Base-by-base conservation (phyloP, 2,888 invertebrate genomes). In the Bombylius major region DNA sequence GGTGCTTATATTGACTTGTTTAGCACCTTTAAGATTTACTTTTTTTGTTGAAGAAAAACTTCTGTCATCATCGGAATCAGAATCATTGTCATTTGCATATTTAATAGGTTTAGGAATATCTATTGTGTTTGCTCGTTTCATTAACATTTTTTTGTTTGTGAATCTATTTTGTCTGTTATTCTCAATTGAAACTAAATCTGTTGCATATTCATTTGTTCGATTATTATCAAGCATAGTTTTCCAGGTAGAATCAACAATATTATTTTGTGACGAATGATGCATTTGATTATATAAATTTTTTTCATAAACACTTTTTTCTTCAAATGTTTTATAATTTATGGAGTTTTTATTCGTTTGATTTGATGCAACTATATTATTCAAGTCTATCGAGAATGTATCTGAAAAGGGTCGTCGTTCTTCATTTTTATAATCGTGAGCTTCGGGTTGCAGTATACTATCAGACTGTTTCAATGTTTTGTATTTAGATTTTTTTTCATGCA, bases 111-210 rank as follows among this genome's bases (percentile, higher is more conserved):
- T 87, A 1, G 90, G 89, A 68, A 91, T 89, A 67, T 91, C 90
- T 60, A 91, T 89, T 3, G 92, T 92, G 64, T 92, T 92, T 5
- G 91, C 90, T 14, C 91, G 80, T 71, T 90, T 91, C 83, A 91
- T 87, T 64, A 85, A 82, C 33, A 83, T 76, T 67, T 87, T 88
- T 63, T 85, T 86, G 59, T 77, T 80, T 52, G 76, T 64, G 47
- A 73, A 72, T 1, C 71, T 51, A 13, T 31, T 55, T 14, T 13
- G 13, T 44, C 42, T 55, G 13, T 11, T 33, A 6, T 5, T n/a
- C 8, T 48, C 48, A 7, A 48, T 3, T 11, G 14, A 36, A 12
- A 42, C n/a, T 5, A 47, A 51, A 32, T 55, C 55, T 14, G 55
- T 36, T n/a, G 47, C 67, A 63, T 47, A 67, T 58, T 53, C 62